Conservation (phyloP, 1,140 invertebrate species). For the Drosophila parabipectinata region DNA sequence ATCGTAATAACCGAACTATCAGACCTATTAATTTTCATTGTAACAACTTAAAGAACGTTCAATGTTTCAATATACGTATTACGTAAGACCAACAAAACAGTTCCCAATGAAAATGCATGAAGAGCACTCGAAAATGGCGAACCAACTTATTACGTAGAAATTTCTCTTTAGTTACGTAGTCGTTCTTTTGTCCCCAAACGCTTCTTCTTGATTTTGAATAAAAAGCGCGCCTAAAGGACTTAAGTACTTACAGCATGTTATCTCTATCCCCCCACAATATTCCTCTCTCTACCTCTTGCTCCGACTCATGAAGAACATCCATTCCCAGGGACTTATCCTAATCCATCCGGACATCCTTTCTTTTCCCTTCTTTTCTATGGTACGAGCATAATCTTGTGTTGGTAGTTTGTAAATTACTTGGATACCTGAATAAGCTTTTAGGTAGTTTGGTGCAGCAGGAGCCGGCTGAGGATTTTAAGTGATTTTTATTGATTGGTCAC, state of each 20-base stretch:
- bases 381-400: constrained; percentile 12
- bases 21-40: constrained; percentile 48
- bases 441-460: constrained; percentile 16
- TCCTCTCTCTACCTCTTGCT: constrained; percentile 21
- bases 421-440: constrained; percentile 17
- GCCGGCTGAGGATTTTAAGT: constrained; percentile 25
- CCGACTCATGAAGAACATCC: constrained; percentile 22
- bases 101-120: constrained; percentile 70
- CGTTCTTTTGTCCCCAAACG: constrained; percentile 69
- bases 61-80: constrained; percentile 42
- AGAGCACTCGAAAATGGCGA: constrained; percentile 79
- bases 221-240: constrained; percentile 70
- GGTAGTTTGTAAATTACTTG: constrained; percentile 47
- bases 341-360: constrained; percentile 1
- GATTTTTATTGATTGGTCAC: constrained; percentile 25
- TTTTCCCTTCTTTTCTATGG: constrained; percentile 5
- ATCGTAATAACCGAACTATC: constrained; percentile 52
- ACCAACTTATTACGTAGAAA: constrained; percentile 71
- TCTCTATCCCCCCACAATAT: constrained; percentile 33
- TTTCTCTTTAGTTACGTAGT: constrained; percentile 74
- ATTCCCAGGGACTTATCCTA: constrained; percentile 19
- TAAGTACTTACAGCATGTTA: constrained; percentile 66
- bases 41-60: constrained; percentile 52
- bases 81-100: constrained; percentile 24
- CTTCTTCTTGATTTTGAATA: constrained; percentile 67